A percentile compares a stretch with the other conserved stretches of the same genome.
phyloP scores from a whole-genome alignment of 2,888 invertebrate species.

The Stenodema calcarata region DNA sequence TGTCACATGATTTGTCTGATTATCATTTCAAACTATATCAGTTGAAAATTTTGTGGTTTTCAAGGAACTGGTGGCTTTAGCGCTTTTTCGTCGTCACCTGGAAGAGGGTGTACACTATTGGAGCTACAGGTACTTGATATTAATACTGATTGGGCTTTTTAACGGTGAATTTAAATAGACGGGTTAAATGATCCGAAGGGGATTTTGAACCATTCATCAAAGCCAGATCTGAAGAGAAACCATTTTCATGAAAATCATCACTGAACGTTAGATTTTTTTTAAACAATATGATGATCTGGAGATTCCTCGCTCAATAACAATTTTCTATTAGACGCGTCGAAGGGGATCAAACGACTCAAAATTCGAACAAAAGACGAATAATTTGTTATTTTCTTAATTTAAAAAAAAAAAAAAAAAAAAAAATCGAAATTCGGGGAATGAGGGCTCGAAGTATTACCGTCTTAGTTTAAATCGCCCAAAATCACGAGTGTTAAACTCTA shows the following conservation, averaged over 20 bases:
- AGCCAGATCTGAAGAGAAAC: no score
- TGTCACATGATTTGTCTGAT: constrained; percentile 48
- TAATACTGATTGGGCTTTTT: neutral
- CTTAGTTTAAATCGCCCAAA: constrained; percentile 11
- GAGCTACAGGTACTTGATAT: neutral
- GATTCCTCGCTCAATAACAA: neutral
- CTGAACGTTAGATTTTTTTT: no score
- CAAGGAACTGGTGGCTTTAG: neutral
- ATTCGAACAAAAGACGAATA: neutral
- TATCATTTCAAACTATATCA: constrained; percentile 13
- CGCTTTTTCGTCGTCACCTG: neutral
- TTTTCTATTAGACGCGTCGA: neutral
- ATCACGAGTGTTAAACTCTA: constrained; percentile 39
- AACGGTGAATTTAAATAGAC: neutral
- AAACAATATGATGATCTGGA: neutral
- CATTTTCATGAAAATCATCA: no score
- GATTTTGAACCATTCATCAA: no score
- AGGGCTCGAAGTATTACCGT: constrained; percentile 21
- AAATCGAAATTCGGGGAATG: neutral
- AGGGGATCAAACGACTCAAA: neutral
- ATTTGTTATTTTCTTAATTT: neutral
- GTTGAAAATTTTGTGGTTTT: neutral
- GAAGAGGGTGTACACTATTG: neutral
- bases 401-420: neutral
- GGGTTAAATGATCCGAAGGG: no score